These are phyloP conservation scores for Pecten maximus DNA, from an alignment of 2,888 invertebrate species.

Conservation along the genomic window DNA sequence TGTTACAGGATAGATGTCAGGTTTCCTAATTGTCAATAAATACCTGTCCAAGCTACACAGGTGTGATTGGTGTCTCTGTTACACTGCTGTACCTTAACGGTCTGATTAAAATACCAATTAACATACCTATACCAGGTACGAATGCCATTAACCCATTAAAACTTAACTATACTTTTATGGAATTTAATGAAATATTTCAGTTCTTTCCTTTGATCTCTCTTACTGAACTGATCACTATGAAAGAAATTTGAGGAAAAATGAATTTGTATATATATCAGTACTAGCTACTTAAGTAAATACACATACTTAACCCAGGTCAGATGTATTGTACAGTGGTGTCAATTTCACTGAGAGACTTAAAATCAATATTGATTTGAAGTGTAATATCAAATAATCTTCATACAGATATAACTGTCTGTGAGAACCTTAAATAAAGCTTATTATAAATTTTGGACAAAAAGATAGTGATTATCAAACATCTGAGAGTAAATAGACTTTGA, in stretches of 20 bases:
- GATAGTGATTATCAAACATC: neutral
- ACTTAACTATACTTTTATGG: neutral
- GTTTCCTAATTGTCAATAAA: neutral
- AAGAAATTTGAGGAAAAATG: neutral
- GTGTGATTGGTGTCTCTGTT: neutral
- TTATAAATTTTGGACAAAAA: neutral
- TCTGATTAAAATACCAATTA: constrained; percentile 6
- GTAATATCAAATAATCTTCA: constrained; percentile 18
- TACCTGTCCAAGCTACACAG: neutral
- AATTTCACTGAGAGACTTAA: neutral
- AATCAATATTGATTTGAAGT: constrained; percentile 21
- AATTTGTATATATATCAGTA: too few relatives aligned
- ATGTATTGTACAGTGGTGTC: neutral
- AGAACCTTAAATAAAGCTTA: neutral
- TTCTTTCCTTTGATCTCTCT: neutral
- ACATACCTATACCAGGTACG: neutral
- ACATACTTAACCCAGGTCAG: neutral
- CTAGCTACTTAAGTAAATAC: neutral
- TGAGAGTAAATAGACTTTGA: neutral
- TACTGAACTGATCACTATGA: neutral
- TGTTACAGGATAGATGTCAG: neutral
- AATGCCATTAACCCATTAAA: neutral
- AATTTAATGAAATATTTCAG: neutral
- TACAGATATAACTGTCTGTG: neutral
- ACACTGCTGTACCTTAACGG: neutral